Base-by-base conservation (phyloP, 1,140 invertebrate species). In the Ceratosolen solmsi region DNA sequence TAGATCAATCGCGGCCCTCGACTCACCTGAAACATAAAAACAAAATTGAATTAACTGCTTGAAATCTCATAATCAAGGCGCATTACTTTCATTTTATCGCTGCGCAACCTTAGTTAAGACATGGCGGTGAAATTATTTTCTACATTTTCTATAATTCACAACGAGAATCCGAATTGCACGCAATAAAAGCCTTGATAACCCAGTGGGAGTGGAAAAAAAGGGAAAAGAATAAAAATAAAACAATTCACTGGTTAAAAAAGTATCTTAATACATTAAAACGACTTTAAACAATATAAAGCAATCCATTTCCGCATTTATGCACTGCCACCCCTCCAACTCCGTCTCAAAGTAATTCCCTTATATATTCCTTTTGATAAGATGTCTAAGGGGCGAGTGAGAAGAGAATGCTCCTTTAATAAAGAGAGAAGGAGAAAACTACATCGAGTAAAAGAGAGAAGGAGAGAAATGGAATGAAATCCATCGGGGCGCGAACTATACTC, bases 21-120 rank as follows among this genome's bases (percentile, higher is more conserved):
- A 80, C 79, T 75, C 71, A 80, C 79, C 79, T 80, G 79, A 51
- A 80, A 80, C n/a, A n/a, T 22, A 51, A 71, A 56, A 71, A 71
- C 20, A 58, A 71, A 70, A 36, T n/a, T 22, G 7, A n/a, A 15
- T 46, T 1, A 49, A 51, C 13, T 20, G 17, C 25, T 33, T 63
- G 15, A 33, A 25, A 30, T 2, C 1, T 1, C 27, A 33, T 33
- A 36, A 63, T 63, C 30, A 33, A 17, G 9, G 17, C 11, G 51
- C 9, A 54, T 15, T 54, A 15, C 3, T 17, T 54, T 15, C 17
- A 54, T 54, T 54, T 54, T 54, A 54, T 9, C 51, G 20, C 9
- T 17, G 17, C 3, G 20, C 20, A 54, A 58, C 22, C 17, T 5
- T 9, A 5, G 25, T 58, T 60, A 60, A 60, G 1, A 1, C 5